phyloP scores from a whole-genome alignment of 2,797 vertebrate species.

The Myotis planiceps region DNA sequence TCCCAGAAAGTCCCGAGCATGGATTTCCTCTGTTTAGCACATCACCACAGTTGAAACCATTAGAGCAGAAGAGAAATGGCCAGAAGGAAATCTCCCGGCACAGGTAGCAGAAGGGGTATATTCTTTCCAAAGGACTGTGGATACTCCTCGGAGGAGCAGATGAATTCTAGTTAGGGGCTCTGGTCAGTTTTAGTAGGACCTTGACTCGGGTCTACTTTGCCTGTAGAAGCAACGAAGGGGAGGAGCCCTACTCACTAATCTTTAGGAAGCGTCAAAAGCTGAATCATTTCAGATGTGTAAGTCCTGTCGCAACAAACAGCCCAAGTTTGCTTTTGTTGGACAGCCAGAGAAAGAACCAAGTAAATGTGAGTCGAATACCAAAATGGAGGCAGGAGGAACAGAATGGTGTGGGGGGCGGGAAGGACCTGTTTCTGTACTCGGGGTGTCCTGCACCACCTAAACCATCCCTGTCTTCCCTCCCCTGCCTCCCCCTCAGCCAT shows the following conservation, averaged over 20 bases:
- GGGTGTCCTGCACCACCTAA: fast-evolving
- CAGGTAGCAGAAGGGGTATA: neutral
- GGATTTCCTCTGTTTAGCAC: conserved; percentile 58
- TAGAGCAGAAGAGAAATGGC: conserved; percentile 24
- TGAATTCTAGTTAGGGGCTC: conserved; percentile 48
- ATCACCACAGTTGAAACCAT: conserved; percentile 35
- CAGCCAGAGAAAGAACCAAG: conserved; percentile 1
- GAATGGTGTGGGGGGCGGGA: neutral
- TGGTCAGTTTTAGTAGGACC: conserved; percentile 58
- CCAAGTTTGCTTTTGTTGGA: conserved; percentile 81
- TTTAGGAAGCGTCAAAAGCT: conserved; percentile 77
- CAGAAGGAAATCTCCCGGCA: neutral
- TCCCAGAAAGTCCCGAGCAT: conserved; percentile 53
- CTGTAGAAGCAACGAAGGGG: conserved; percentile 33
- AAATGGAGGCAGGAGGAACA: neutral
- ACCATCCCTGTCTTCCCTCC: fast-evolving
- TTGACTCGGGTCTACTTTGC: conserved; percentile 39
- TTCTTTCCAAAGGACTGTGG: neutral
- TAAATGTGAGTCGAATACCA: neutral
- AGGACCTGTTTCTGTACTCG: neutral
- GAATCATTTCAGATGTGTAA: conserved; percentile 78
- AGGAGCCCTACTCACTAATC: conserved; percentile 71
- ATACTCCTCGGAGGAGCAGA: neutral
- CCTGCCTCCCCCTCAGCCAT: neutral
- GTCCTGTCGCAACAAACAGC: conserved; percentile 79